phyloP scores from a whole-genome alignment of 2,113 vertebrate species.

The Ancistrus triradiatus region DNA sequence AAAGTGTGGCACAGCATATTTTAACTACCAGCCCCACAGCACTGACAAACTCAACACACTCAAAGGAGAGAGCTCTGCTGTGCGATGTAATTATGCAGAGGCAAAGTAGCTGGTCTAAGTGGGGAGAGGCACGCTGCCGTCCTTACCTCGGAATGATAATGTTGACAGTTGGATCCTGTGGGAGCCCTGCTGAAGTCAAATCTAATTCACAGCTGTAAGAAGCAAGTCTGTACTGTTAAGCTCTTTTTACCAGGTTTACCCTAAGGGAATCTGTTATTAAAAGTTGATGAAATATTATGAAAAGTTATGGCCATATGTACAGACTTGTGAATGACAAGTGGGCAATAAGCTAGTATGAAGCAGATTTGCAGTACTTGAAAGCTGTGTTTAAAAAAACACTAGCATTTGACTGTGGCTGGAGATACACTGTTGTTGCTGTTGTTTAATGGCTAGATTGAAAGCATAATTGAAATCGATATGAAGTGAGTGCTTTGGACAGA shows the following conservation, averaged over 20 bases:
- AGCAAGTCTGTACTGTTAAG: slow-evolving; percentile 8
- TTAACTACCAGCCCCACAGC: slow-evolving; percentile 10
- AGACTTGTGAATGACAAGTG: slow-evolving; percentile 25
- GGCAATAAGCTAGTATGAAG: slow-evolving; percentile 27
- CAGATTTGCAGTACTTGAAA: slow-evolving; percentile 4
- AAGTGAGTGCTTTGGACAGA: too few relatives aligned
- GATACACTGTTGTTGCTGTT: too few relatives aligned
- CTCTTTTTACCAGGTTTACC: slow-evolving; percentile 18
- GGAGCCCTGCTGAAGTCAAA: slow-evolving; percentile 12
- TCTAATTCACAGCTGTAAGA: slow-evolving; percentile 30
- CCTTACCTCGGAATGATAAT: slow-evolving; percentile 7
- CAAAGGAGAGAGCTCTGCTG: slow-evolving; percentile 3
- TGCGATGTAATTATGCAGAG: slow-evolving; percentile 10
- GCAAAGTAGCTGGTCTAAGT: slow-evolving; percentile 28
- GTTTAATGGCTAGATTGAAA: too few relatives aligned
- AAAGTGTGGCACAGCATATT: slow-evolving; percentile 15
- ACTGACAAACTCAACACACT: slow-evolving; percentile 14
- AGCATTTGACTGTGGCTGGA: too few relatives aligned
- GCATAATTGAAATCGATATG: too few relatives aligned
- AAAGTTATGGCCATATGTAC: slow-evolving; percentile 19
- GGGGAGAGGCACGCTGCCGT: slow-evolving; percentile 6
- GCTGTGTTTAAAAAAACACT: background rate
- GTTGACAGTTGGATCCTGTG: slow-evolving; percentile 19
- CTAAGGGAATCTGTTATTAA: slow-evolving; percentile 26
- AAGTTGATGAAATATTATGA: slow-evolving; percentile 33